Conservation (phyloP, 2,888 invertebrate genomes). For the Neria commutata region DNA sequence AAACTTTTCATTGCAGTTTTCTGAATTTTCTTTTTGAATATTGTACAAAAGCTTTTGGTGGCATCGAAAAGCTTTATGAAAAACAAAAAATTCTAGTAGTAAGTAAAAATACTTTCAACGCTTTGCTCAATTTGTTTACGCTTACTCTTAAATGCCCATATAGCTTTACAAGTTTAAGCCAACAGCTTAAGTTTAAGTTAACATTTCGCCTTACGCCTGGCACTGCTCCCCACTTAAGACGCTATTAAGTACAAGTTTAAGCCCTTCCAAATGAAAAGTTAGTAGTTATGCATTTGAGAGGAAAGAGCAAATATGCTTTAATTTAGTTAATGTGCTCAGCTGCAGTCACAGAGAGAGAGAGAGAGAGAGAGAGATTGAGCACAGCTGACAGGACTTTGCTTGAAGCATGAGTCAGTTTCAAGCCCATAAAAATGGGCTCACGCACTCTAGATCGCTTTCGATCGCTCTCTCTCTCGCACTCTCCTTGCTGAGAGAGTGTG, state of each 20-base stretch:
- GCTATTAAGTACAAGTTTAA: constrained; percentile 6
- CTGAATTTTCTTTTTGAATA: constrained; percentile 32
- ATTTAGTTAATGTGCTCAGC: constrained; percentile 24
- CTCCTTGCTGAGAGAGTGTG: too few relatives aligned
- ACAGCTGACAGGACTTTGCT: constrained; percentile 31
- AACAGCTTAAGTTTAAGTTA: constrained; percentile 40
- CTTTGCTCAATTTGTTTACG: constrained; percentile 35
- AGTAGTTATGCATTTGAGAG: not conserved
- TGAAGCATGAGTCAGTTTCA: constrained; percentile 10
- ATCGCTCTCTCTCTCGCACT: too few relatives aligned
- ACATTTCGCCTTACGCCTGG: not conserved
- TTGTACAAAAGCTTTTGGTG: constrained; percentile 54
- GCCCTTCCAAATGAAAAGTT: not conserved
- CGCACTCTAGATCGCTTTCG: too few relatives aligned
- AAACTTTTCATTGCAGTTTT: constrained; percentile 32
- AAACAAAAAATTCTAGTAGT: too few relatives aligned
- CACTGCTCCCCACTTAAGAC: not conserved
- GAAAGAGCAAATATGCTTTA: too few relatives aligned
- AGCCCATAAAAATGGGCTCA: too few relatives aligned
- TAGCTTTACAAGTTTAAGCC: constrained; percentile 43
- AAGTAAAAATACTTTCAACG: constrained; percentile 33
- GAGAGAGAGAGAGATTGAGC: constrained; percentile 33
- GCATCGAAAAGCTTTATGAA: constrained; percentile 24
- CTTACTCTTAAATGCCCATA: constrained; percentile 58
- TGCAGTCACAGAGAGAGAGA: constrained; percentile 31